Base-by-base conservation (phyloP, 2,113 vertebrate genomes). In the Amblyopsis rosae region DNA sequence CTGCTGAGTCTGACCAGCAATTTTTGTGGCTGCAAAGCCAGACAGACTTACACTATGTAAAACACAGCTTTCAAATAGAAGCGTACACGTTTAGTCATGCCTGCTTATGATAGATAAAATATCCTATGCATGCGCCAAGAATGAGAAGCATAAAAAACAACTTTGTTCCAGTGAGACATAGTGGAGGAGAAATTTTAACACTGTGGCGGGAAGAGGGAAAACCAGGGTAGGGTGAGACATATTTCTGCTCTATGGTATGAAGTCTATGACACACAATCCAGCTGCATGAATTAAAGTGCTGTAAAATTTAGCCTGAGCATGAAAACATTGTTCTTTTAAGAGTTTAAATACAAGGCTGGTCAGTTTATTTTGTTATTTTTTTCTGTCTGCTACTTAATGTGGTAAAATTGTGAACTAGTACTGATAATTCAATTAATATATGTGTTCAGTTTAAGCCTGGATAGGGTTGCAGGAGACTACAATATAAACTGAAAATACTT, bases 201-300 rank as follows among this genome's bases (percentile, higher is more conserved):
- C 6, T 61, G 62, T 2, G 4, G 47, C 57, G 62, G 62, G 69
- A 76, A 13, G 47, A 61, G 45, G 10, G 71, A 66, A 79, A 75
- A 82, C 70, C 66, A 61, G 56, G 61, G 19, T 55, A 72, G 56
- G 67, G 69, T 81, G 75, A 83, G 81, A 88, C 83, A 83, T 81
- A 79, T 32, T 86, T 88, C 76, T 86, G 82, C 75, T 82, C 61
- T 83, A 70, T 60, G 82, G 80, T 66, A 57, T 71, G 68, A 69
- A 69, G 64, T 64, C 41, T 41, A 45, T 19, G 19, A 41, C 51
- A 33, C 17, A 13, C 45, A 50, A 73, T 78, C 77, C 85, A 69
- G 66, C 75, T 75, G 57, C 41, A 66, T 77, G 11, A 82, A 73
- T 47, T 64, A 61, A 55, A 85, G 51, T 15, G n/a, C 45, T 35